Evolutionary conservation across 2,797 vertebrate species (phyloP).

Genomic region (Sardinella longiceps): DNA sequence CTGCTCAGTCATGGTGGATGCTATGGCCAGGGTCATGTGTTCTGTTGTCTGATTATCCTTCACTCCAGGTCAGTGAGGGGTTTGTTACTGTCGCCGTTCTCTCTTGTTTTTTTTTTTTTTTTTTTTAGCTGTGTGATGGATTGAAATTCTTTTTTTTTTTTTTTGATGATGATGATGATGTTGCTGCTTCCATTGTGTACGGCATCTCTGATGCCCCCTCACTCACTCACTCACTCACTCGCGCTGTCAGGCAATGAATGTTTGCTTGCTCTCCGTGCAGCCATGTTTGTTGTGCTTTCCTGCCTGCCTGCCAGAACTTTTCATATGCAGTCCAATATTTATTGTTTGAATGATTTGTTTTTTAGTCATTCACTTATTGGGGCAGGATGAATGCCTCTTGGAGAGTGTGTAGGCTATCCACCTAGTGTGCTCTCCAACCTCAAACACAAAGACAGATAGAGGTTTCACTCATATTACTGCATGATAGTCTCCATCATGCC

Average conservation of each 20-base stretch:
- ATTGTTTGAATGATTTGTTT: background rate
- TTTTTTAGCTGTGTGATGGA: slow-evolving; percentile 2
- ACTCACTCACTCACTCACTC: background rate
- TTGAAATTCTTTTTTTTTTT: background rate
- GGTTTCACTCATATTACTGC: background rate
- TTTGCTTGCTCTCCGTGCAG: background rate
- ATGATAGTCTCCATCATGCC: background rate
- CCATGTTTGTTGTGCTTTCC: background rate
- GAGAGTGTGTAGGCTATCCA: background rate
- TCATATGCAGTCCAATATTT: background rate
- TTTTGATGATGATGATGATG: no score
- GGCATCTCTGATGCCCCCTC: background rate
- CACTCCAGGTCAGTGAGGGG: slow-evolving; percentile 5
- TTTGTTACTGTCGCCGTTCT: background rate
- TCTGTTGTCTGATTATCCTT: background rate
- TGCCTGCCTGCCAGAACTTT: slow-evolving; percentile 22
- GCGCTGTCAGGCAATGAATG: slow-evolving; percentile 17
- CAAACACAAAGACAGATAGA: background rate
- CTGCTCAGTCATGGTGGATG: background rate
- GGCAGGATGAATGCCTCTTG: slow-evolving; percentile 2
- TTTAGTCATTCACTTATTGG: background rate
- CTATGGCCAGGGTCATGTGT: background rate
- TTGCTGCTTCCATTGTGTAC: slow-evolving; percentile 17
- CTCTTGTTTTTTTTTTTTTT: background rate
- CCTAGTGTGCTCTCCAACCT: background rate